Percentiles rank a stretch among this genome's conserved stretches.
phyloP scores from a whole-genome alignment of 2,888 invertebrate species.

The Hipparchia semele region DNA sequence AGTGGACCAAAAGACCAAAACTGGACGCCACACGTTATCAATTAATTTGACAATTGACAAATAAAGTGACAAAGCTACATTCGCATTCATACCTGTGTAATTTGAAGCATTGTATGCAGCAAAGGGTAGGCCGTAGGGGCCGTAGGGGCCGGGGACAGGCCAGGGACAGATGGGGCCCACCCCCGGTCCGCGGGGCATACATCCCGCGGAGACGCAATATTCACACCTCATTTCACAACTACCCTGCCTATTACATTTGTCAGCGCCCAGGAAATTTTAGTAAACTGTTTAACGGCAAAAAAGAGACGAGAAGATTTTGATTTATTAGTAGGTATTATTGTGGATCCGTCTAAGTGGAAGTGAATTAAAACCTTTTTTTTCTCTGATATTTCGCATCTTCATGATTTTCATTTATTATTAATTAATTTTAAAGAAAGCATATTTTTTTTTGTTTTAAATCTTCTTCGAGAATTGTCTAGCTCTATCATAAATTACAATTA shows the following conservation, averaged over 20 bases:
- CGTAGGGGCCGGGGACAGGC: slow-evolving; percentile 33
- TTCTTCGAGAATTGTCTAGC: too few species aligned
- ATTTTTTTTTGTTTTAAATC: too few species aligned
- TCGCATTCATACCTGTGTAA: slow-evolving; percentile 67
- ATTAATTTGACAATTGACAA: slow-evolving; percentile 54
- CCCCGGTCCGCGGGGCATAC: slow-evolving; percentile 49
- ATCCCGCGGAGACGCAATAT: slow-evolving; percentile 77
- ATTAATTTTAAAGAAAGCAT: too few species aligned
- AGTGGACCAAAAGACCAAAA: slow-evolving; percentile 1
- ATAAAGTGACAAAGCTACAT: slow-evolving; percentile 50
- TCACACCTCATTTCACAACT: slow-evolving; percentile 81
- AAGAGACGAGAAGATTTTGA: background rate
- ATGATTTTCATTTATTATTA: background rate
- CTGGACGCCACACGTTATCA: slow-evolving; percentile 47
- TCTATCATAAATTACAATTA: too few species aligned
- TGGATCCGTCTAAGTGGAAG: background rate
- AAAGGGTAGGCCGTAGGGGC: slow-evolving; percentile 52
- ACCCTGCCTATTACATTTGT: slow-evolving; percentile 70
- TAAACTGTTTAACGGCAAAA: slow-evolving; percentile 20
- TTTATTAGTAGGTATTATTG: background rate
- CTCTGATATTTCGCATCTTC: background rate
- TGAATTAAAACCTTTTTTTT: too few species aligned
- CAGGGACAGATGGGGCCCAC: slow-evolving; percentile 63
- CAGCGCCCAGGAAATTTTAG: slow-evolving; percentile 49
- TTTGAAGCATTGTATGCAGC: slow-evolving; percentile 62